Base-by-base conservation (phyloP, 2,797 vertebrate species). In the Schizopygopsis malacanthus region DNA sequence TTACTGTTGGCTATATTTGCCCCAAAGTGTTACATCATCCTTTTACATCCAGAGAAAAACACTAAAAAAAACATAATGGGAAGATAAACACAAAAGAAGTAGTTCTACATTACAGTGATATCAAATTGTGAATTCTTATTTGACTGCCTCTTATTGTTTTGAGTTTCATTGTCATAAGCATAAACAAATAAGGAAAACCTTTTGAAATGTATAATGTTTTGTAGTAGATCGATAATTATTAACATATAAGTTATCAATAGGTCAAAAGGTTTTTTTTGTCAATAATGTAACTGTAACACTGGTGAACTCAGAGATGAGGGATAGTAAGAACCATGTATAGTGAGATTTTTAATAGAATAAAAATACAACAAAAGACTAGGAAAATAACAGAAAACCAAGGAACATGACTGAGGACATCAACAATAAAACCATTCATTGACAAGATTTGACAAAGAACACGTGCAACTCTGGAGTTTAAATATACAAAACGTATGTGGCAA, bases 1-100 rank as follows among this genome's bases (percentile, higher is more conserved):
- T 88, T 93, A 37, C 82, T 93, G n/a, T 5, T 90, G 10, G 92
- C 92, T n/a, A 91, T 93, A 28, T 93, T 93, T 86, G 90, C 84
- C 4, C 92, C 91, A 1, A 92, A 93, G 79, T 92, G 91, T 73
- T 93, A 89, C 84, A 89, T 92, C 11, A 92, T 93, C 84, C 67
- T 93, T 28, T 61, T 92, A 11, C 91, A 87, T 47, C 92, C 92
- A 61, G 88, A 92, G 16, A 92, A 73, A 70, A 93, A 93, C 80
- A 92, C 89, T 7, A 91, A 91, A 84, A 92, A 92, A 82, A 75
- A 88, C 12, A 73, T 93, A 41, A 92, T 92, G 91, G 33, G 76
- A 88, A 91, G 87, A 90, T 73, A 73, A 22, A 20, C 50, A 69
- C 3, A 70, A 81, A 59, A 50, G 7, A 7, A 67, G 69, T 86